phyloP scores from a whole-genome alignment of 1,140 invertebrate genomes.

The Drusus annulatus region DNA sequence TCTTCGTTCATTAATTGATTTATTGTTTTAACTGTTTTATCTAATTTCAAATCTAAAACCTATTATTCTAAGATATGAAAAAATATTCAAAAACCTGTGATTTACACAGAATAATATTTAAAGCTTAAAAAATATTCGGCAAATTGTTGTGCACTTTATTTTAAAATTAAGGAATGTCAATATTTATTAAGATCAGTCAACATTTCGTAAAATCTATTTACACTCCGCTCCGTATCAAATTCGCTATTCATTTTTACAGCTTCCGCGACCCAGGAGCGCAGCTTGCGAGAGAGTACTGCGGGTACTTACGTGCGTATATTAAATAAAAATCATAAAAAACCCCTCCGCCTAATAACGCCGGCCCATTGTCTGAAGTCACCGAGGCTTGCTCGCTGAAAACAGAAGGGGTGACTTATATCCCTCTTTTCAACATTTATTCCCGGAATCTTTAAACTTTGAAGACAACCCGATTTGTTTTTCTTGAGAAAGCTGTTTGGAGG shows the following conservation, averaged over 20 bases:
- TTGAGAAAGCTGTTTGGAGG: too few species aligned
- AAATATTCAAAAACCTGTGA: too few species aligned
- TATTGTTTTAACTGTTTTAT: too few species aligned
- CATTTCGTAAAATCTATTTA: too few species aligned
- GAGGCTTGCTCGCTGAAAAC: conserved; percentile 54
- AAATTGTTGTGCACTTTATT: too few species aligned
- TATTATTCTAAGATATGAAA: too few species aligned
- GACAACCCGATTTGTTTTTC: neutral
- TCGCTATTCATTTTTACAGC: conserved; percentile 48
- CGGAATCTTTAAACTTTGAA: conserved; percentile 16
- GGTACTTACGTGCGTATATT: conserved; percentile 51
- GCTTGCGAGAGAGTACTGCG: conserved; percentile 20
- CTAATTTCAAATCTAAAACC: too few species aligned
- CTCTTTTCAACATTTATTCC: conserved; percentile 23
- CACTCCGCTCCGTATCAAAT: conserved; percentile 41
- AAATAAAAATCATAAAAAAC: conserved; percentile 58
- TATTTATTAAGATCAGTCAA: too few species aligned
- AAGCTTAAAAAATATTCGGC: too few species aligned
- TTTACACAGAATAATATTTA: too few species aligned
- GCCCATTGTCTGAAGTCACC: conserved; percentile 58
- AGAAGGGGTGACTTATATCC: conserved; percentile 52
- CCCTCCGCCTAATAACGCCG: conserved; percentile 42
- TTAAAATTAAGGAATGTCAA: too few species aligned
- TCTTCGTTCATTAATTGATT: too few species aligned
- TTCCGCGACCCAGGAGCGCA: conserved; percentile 28